These are phyloP conservation scores for Battus philenor DNA, from an alignment of 1,140 invertebrate species.

Conservation along the genomic window DNA sequence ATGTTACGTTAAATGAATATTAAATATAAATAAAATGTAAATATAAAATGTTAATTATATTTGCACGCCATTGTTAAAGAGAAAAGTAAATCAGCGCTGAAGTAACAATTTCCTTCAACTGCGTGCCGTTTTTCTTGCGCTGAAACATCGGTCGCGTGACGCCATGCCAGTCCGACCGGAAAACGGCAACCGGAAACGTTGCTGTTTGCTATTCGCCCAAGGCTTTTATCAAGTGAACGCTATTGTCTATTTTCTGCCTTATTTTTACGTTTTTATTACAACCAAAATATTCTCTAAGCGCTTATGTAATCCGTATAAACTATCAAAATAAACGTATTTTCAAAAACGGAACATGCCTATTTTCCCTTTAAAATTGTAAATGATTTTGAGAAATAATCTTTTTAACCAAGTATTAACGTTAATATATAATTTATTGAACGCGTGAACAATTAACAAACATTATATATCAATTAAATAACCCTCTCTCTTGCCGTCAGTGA, in stretches of 20 bases:
- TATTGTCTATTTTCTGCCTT: constrained; percentile 13
- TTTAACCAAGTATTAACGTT: background rate
- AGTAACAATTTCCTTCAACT: constrained; percentile 13
- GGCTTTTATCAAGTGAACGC: constrained; percentile 22
- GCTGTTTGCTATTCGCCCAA: constrained; percentile 33
- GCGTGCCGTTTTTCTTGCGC: constrained; percentile 12
- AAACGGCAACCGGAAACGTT: constrained; percentile 33
- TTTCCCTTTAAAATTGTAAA: background rate
- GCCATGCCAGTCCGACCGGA: constrained; percentile 25
- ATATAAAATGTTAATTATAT: too few relatives aligned
- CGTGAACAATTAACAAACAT: background rate
- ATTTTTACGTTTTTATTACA: constrained; percentile 8
- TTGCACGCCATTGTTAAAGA: too few relatives aligned
- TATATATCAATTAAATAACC: background rate
- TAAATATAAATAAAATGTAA: too few relatives aligned
- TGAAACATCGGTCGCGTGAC: constrained; percentile 34
- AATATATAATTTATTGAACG: background rate
- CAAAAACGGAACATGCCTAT: background rate
- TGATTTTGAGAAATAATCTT: background rate
- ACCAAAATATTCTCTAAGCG: background rate
- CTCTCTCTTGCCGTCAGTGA: too few relatives aligned
- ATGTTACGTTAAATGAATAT: too few relatives aligned
- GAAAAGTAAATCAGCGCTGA: constrained; percentile 13
- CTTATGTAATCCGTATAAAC: background rate
- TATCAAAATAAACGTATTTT: background rate